Percentiles rank a stretch among this genome's conserved stretches.
Conservation (phyloP, 2,888 invertebrate species). For the Carpatolechia fugitivella region DNA sequence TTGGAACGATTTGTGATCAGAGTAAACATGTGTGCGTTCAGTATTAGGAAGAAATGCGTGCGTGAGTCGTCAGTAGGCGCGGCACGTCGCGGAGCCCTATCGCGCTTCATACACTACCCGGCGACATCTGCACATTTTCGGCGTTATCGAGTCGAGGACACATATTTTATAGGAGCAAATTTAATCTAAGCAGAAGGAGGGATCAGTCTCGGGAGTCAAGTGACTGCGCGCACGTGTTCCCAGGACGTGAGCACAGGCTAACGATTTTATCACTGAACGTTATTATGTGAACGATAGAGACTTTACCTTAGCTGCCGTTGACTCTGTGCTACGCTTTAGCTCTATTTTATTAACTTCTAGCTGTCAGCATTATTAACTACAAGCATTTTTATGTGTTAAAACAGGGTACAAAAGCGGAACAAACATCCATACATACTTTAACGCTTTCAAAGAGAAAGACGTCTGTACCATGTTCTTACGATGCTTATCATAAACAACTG, state of each 20-base stretch:
- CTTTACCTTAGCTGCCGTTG: conserved; percentile 40
- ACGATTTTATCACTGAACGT: conserved; percentile 65
- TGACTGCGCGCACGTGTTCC: conserved; percentile 64
- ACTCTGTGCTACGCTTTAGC: neutral
- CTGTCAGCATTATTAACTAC: no score
- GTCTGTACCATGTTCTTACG: no score
- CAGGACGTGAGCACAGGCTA: conserved; percentile 59
- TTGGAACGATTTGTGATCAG: no score
- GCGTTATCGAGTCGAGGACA: conserved; percentile 61
- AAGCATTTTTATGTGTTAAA: no score
- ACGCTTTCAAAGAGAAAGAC: no score
- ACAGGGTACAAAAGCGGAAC: no score
- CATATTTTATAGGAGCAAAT: conserved; percentile 75
- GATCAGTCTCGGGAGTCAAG: conserved; percentile 74
- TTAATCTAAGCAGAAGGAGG: conserved; percentile 63
- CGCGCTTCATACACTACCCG: conserved; percentile 62
- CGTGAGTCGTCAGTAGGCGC: conserved; percentile 41
- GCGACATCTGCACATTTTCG: conserved; percentile 73
- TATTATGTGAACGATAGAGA: conserved; percentile 64
- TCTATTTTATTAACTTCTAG: neutral
- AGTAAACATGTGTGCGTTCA: no score
- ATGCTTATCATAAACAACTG: no score
- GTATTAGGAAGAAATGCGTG: neutral
- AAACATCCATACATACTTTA: no score
- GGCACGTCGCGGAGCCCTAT: conserved; percentile 67